Percentiles rank a stretch among this genome's conserved stretches.
Conservation (phyloP, 2,113 vertebrate genomes). For the Aramus guarauna region DNA sequence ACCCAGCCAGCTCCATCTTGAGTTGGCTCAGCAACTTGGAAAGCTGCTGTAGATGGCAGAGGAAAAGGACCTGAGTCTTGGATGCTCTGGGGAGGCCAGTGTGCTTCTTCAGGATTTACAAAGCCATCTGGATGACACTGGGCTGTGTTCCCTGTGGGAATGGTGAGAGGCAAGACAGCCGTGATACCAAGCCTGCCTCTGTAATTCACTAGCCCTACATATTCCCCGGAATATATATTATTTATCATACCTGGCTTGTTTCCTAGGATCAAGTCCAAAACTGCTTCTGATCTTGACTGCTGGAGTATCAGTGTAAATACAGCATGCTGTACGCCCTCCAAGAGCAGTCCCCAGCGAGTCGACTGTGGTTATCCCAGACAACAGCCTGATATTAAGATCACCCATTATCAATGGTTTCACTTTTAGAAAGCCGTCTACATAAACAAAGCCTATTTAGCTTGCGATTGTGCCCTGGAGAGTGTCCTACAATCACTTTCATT, state of each 20-base stretch:
- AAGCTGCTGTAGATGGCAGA: background rate
- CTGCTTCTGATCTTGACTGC: slow-evolving; percentile 8
- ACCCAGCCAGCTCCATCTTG: background rate
- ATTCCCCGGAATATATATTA: background rate
- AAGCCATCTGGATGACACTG: background rate
- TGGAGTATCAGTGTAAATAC: background rate
- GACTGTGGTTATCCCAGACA: background rate
- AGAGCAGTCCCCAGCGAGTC: background rate
- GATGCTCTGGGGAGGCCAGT: background rate
- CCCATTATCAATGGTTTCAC: slow-evolving; percentile 1
- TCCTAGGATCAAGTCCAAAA: slow-evolving; percentile 7
- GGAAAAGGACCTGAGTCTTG: background rate
- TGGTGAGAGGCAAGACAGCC: background rate
- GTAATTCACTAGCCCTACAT: background rate
- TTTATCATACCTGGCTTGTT: slow-evolving; percentile 7
- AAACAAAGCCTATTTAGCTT: slow-evolving; percentile 22
- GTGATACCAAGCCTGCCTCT: background rate
- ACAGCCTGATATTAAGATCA: background rate
- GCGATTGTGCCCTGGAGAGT: slow-evolving; percentile 20
- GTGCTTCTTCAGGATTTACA: background rate
- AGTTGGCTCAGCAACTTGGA: background rate
- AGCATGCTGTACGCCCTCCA: background rate
- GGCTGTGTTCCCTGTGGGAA: background rate
- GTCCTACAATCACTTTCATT: slow-evolving; percentile 4
- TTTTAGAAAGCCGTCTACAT: background rate